Evolutionary conservation across 2,888 invertebrate genomes (phyloP), one percentile per base, ranked within the genome.

Genomic region (Polyommatus icarus): DNA sequence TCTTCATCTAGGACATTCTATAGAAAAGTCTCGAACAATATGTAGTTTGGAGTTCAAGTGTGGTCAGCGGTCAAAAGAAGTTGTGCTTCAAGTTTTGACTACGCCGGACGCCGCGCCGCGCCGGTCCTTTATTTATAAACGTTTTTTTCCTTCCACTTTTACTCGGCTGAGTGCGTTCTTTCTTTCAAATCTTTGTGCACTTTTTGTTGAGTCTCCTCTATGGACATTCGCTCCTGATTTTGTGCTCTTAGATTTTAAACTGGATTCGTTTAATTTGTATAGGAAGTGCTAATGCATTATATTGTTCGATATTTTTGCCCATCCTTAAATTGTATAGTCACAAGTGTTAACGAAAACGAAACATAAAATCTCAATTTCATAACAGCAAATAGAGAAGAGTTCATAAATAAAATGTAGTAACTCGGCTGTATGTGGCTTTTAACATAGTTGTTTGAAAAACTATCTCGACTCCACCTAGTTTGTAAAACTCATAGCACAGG

Each of bases 81-180:
- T 82, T 83, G 82, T 80, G 84, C 83, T 85, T 83, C 83, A 86
- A 87, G 86, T 87, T 86, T 86, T 85, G 86, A 88, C 87, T 87
- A 86, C 83, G 83, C 87, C 88, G 88, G 89, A 88, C 88, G 89
- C 86, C 84, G 87, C 82, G 89, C 86, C 84, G 87, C 82, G 83
- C 83, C 82, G 85, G 87, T 90, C 86, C 87, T 88, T 88, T 82
- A 84, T 85, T 89, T 87, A 90, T 91, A 90, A 54, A 89, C 90
- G 84, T 87, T 88, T 85, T 84, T 87, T 91, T 89, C 83, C 87
- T 87, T 90, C 86, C 83, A 85, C 88, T 88, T 83, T 77, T 87
- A 85, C 84, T 81, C 85, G 87, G 85, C 87, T 87, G 89, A 91
- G 90, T 88, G 89, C 87, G 86, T 87, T 89, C 87, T 89, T 89